Evolutionary conservation across 1,140 invertebrate species (phyloP), one percentile per base, ranked within the genome.

Genomic region (Planococcus citri): DNA sequence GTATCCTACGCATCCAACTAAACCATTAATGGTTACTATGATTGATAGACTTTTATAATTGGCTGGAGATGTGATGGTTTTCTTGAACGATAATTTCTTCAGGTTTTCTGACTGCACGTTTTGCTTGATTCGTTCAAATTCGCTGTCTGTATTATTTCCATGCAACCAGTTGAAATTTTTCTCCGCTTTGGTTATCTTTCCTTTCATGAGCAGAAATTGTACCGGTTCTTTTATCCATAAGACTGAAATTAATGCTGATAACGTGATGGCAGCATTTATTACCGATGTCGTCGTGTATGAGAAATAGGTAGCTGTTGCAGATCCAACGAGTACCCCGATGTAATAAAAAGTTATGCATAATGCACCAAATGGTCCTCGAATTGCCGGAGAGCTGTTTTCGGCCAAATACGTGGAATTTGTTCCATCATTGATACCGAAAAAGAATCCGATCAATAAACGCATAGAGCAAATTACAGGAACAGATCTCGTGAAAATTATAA

Each of bases 191-290:
- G 82, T 77, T 38, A 80, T 81, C 22, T 83, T 80, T 75, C 83
- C 81, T 74, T 83, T 83, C 3, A 78, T 77, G 0, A 90, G 77
- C 33, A 87, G 79, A 72, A 83, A 90, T 69, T 85, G 85, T 0
- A 92, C 92, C 38, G 89, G 88, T 76, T 95, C 92, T 0, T 91
- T 91, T 3, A 51, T 51, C 41, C 41, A 51, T 3, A 80, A 92
- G 87, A 60, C 86, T 84, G n/a, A 84, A 69, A 78, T 14, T 2
- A 64, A 27, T 24, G 21, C 20, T 22, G 24, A 14, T 2, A 27
- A 25, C 2, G 60, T 27, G 1, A 64, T 10, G 10, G 22, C 60
- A 3, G 17, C 6, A 17, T 51, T 14, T 14, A 51, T 17, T 4
- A 3, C 10, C 4, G 60, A 10, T 25, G 25, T 17, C 2, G 25